A percentile compares a stretch with the other conserved stretches of the same genome.
Conservation (phyloP, 1,140 invertebrate genomes). For the Brachionus rotundiformis region DNA sequence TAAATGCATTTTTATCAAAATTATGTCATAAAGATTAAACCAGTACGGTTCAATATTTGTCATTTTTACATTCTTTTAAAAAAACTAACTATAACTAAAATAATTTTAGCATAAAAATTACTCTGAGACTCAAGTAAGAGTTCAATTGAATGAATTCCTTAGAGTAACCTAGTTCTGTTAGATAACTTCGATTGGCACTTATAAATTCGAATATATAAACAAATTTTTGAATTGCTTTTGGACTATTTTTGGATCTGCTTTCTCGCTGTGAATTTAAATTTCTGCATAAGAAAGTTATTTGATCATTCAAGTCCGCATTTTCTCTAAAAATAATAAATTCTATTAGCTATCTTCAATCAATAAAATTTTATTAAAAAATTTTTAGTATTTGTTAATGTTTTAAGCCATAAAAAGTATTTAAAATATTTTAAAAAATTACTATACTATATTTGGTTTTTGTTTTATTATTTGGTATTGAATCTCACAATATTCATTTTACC, state of each 20-base stretch:
- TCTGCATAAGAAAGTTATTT: constrained; percentile 23
- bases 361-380: no score
- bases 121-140: not conserved
- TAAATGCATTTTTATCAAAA: not conserved
- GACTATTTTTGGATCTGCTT: not conserved
- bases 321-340: not conserved
- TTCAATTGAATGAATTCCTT: not conserved
- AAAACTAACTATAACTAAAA: no score
- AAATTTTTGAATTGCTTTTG: not conserved
- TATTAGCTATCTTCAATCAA: no score
- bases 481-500: no score
- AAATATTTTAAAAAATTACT: no score
- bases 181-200: not conserved
- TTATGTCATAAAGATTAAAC: constrained; percentile 26
- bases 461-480: no score
- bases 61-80: not conserved
- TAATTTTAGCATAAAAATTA: not conserved
- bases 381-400: no score
- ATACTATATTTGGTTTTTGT: no score
- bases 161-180: not conserved
- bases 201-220: constrained; percentile 45
- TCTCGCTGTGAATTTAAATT: not conserved
- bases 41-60: not conserved
- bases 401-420: no score
- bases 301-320: not conserved